Conservation (phyloP, 2,888 invertebrate species). For the Hofmannophila pseudospretella region DNA sequence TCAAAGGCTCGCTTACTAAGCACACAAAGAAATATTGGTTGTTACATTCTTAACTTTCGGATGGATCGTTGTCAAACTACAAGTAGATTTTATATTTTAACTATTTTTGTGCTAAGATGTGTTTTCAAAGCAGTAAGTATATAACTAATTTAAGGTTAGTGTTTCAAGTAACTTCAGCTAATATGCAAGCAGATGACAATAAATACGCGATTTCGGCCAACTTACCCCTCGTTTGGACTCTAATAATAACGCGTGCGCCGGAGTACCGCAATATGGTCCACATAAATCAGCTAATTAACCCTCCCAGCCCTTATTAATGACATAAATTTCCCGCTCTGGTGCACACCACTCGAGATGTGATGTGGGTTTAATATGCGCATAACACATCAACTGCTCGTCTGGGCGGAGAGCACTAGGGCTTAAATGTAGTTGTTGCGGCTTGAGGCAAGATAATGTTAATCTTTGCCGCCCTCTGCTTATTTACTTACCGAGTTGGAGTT, state of each 20-base stretch:
- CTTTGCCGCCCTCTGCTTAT: constrained; percentile 6
- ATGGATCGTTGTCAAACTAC: too few species aligned
- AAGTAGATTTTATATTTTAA: too few species aligned
- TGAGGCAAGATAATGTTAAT: constrained; percentile 16
- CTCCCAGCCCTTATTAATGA: constrained; percentile 69
- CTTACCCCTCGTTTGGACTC: background rate
- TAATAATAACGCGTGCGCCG: constrained; percentile 42
- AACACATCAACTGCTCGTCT: constrained; percentile 31
- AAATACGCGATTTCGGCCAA: too few species aligned
- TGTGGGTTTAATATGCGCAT: constrained; percentile 59
- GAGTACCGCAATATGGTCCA: constrained; percentile 55
- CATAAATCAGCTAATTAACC: constrained; percentile 75
- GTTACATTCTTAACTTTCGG: too few species aligned
- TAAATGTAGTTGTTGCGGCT: constrained; percentile 19
- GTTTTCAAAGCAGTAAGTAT: too few species aligned
- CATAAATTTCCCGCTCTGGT: constrained; percentile 67
- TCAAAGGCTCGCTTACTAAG: too few species aligned
- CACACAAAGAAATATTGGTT: too few species aligned
- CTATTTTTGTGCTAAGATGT: too few species aligned
- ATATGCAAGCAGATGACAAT: too few species aligned
- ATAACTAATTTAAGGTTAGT: too few species aligned
- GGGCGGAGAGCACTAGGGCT: constrained; percentile 9
- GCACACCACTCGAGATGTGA: constrained; percentile 54
- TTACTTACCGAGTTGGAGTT: background rate
- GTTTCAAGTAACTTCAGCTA: too few species aligned